Base-by-base conservation (phyloP, 2,113 vertebrate species). In the Gavialis gangeticus region DNA sequence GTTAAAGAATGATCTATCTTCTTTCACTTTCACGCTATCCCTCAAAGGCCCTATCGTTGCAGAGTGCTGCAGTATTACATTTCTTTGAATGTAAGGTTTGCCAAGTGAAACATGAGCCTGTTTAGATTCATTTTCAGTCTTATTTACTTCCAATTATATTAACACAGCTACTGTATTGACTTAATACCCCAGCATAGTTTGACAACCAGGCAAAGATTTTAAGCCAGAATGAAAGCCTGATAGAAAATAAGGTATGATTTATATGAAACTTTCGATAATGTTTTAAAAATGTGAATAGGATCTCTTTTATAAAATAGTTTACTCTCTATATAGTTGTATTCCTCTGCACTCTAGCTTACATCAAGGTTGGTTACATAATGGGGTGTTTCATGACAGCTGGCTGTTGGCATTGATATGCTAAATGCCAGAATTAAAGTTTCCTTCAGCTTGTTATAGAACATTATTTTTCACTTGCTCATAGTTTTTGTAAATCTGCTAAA, bases 41-140 rank as follows among this genome's bases (percentile, higher is more conserved):
- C 30, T 87, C 77, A 19, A 30, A 46, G 46, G 55, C 58, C n/a
- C 84, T 81, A 46, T n/a, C 10, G 0, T 64, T 69, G 79, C 55
- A 25, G 83, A 73, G 69, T 46, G n/a, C 67, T 18, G 3, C 5
- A 0, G 15, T 81, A 90, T 91, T 78, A 59, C 3, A 1, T 95
- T 96, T 90, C 25, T 2, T 55, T 64, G 22, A 83, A 85, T 57
- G 25, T 6, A 0, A 82, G 90, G 59, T 28, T 93, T 87, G 91
- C 87, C 89, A 94, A 93, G 79, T 56, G 80, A 94, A 95, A 88
- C 75, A 79, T 71, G 75, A 85, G 12, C n/a, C 78, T 75, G 69
- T 91, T 89, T 62, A 93, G 93, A 87, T 93, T 66, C 14, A 10
- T 96, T 96, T 95, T 86, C 89, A 78, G 24, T 66, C 84, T 34